Evolutionary conservation across 2,113 vertebrate genomes (phyloP).

Genomic region (Harpagus bidentatus): DNA sequence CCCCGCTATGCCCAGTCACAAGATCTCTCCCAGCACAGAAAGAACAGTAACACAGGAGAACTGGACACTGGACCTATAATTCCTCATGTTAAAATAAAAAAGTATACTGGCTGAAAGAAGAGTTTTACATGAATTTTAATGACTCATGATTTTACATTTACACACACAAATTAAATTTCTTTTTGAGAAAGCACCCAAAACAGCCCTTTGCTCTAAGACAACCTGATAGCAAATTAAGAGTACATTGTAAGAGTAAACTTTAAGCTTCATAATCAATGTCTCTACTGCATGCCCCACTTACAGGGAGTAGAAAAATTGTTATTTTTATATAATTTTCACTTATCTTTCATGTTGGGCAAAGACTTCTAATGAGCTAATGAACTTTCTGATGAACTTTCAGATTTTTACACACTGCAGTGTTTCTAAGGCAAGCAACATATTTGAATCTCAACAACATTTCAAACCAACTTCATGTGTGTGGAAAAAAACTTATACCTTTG

Average conservation of each 20-base stretch:
- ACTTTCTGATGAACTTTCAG: not conserved
- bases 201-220: not conserved
- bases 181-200: not conserved
- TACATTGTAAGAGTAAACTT: not conserved
- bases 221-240: not conserved
- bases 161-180: not conserved
- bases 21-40: not conserved
- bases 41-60: not conserved
- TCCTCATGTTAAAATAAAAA: not conserved
- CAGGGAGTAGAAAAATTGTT: fast-evolving
- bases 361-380: not conserved
- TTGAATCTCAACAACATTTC: not conserved
- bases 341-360: not conserved
- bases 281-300: not conserved
- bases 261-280: not conserved
- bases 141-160: not conserved
- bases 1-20: not conserved
- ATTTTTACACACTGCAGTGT: not conserved
- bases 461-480: not conserved
- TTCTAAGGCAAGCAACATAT: not conserved
- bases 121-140: not conserved
- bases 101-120: not conserved
- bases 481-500: conserved; percentile 76
- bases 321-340: not conserved
- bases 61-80: not conserved